Percentiles rank a stretch among this genome's conserved stretches.
These are phyloP conservation scores for Xestia sexstrigata DNA, from an alignment of 2,888 invertebrate species.

Conservation along the genomic window DNA sequence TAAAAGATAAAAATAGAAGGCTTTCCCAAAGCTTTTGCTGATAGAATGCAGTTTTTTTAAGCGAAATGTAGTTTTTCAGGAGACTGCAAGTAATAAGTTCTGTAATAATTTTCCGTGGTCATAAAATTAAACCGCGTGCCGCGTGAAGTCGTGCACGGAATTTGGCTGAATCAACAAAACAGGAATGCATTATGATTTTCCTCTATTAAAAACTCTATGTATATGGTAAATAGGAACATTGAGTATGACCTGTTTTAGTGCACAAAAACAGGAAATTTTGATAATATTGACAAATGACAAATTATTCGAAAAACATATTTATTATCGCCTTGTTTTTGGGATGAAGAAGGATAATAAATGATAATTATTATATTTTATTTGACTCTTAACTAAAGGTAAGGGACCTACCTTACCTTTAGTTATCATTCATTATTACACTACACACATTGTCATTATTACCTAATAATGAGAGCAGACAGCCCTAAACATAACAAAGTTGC, in stretches of 20 bases:
- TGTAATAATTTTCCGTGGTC: background rate
- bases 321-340: background rate
- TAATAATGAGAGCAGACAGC: background rate
- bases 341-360: background rate
- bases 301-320: background rate
- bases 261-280: constrained; percentile 13
- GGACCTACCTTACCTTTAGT: no score
- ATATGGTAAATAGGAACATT: background rate
- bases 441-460: no score
- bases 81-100: constrained; percentile 7
- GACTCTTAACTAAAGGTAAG: background rate
- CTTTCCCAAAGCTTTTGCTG: background rate
- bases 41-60: background rate
- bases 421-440: no score
- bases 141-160: background rate
- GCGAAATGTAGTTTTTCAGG: background rate
- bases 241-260: background rate
- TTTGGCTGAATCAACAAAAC: constrained; percentile 26
- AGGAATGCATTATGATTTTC: constrained; percentile 6
- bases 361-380: background rate
- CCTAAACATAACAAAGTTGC: constrained; percentile 8
- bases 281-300: no score
- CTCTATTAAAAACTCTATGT: constrained; percentile 2
- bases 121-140: constrained; percentile 1
- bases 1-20: constrained; percentile 1